Base-by-base conservation (phyloP, 2,888 invertebrate species). In the Baccha elongata region DNA sequence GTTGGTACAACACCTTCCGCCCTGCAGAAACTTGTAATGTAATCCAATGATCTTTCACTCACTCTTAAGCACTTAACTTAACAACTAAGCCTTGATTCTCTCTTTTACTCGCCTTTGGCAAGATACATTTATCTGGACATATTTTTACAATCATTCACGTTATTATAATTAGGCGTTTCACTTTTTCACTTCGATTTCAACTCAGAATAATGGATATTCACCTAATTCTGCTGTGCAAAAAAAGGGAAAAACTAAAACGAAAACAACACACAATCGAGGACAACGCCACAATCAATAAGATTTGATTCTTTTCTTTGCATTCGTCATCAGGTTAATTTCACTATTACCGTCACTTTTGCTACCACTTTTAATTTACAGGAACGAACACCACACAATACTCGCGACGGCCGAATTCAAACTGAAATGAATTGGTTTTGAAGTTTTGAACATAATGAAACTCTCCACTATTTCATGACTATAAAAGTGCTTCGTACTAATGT, bases 331-430 rank as follows among this genome's bases (percentile, higher is more conserved):
- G 53, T 58, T 37, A 58, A 62, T 78, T 78, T 76, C 78, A 83
- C 83, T 73, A 71, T 83, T 72, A 64, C 78, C 40, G 42, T 35
- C 23, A 53, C 50, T 44, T 2, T 7, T 46, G 53, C 48, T 62
- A 55, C 62, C 50, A 83, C 62, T 55, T n/a, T 64, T 69, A 37
- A 15, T 40, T n/a, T 40, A 68, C 67, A 32, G 17, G 42, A 69
- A 65, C 52, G 35, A 76, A 75, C 69, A 35, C 68, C 50, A 73
- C 42, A 73, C 73, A 64, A 21, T 64, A 58, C 42, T 15, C 55
- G 29, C 78, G 78, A 58, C 53, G 73, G 78, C 64, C 78, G 78
- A 83, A 78, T 72, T 78, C 72, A 83, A 78, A 83, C 83, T 83
- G 75, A 83, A 50, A 15, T 40, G 44, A 44, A 55, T 17, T 19